phyloP scores from a whole-genome alignment of 1,140 invertebrate genomes.

The Aleiodes sp. region DNA sequence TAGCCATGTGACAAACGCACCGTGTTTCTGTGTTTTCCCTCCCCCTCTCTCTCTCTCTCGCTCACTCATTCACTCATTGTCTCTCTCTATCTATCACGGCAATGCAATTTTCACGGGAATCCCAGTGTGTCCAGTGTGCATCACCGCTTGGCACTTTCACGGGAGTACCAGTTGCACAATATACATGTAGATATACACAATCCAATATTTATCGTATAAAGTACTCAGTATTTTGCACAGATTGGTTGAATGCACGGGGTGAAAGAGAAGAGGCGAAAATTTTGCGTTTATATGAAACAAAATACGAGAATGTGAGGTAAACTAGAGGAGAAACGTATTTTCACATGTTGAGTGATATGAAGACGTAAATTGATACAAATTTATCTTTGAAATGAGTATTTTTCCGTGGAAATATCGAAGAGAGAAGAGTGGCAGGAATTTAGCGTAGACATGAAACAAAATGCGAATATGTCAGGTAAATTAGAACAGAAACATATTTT shows the following conservation, averaged over 20 bases:
- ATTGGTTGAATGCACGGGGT: too few species aligned
- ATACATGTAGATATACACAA: neutral
- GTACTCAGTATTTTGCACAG: neutral
- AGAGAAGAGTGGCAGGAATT: too few species aligned
- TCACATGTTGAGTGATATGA: too few species aligned
- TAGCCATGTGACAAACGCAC: constrained; percentile 8
- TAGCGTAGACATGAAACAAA: too few species aligned
- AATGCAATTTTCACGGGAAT: constrained; percentile 15
- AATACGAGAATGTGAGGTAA: neutral
- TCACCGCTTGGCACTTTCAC: neutral
- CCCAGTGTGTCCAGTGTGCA: constrained; percentile 2
- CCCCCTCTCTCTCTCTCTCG: neutral
- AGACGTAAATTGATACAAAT: too few species aligned
- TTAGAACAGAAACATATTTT: too few species aligned
- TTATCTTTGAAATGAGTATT: too few species aligned
- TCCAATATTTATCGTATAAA: constrained; percentile 16
- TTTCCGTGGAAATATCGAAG: too few species aligned
- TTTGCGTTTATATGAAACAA: neutral
- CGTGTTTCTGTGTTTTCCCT: neutral
- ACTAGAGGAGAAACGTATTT: too few species aligned
- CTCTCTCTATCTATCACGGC: neutral
- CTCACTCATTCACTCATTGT: neutral
- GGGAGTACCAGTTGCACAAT: neutral
- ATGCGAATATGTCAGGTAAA: too few species aligned
- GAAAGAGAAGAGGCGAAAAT: neutral